Base-by-base conservation (phyloP, 2,113 vertebrate species). In the Carassius auratus region DNA sequence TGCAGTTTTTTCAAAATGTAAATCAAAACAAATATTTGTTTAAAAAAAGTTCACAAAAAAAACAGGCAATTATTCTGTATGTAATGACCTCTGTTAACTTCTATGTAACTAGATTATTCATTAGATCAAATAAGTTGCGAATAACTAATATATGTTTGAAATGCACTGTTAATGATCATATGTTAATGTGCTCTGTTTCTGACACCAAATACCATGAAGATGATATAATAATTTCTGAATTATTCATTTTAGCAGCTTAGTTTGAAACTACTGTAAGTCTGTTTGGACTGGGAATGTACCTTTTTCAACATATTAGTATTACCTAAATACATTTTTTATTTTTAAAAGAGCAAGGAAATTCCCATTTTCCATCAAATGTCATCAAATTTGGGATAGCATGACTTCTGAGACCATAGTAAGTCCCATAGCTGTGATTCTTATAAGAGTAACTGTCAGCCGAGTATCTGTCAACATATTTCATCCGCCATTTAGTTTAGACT, bases 401-500 rank as follows among this genome's bases (percentile, higher is more conserved):
- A 71, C 36, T 21, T 42, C 36, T 13, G 69, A n/a, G 69, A 21
- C 19, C 33, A 42, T 42, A 73, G 4, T 5, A 73, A 73, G 19
- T 73, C 36, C 36, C 36, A 73, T 42, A n/a, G 69, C 36, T 45
- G 69, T 73, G 19, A 36, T 42, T 71, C 36, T n/a, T 73, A 42
- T 42, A n/a, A 6, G 36, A 42, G 69, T 45, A 45, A 42, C 36
- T 42, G 69, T 55, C 52, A 55, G 15, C 52, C 14, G 5, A 13
- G 36, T 45, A 45, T 42, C 69, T 42, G 69, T 73, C 69, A 73
- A 50, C 14, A 23, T 8, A 5, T 52, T 52, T 84, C 69, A 81
- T 50, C 48, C 36, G 12, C 85, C 83, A 59, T 14, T 59, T 81
- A 69, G 33, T 23, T 61, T 17, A 87, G 74, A 79, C 50, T 84